Evolutionary conservation across 92 coral and sea anemone genomes (phyloP), one percentile per base, ranked within the genome.

Genomic region (Galaxea fascicularis): DNA sequence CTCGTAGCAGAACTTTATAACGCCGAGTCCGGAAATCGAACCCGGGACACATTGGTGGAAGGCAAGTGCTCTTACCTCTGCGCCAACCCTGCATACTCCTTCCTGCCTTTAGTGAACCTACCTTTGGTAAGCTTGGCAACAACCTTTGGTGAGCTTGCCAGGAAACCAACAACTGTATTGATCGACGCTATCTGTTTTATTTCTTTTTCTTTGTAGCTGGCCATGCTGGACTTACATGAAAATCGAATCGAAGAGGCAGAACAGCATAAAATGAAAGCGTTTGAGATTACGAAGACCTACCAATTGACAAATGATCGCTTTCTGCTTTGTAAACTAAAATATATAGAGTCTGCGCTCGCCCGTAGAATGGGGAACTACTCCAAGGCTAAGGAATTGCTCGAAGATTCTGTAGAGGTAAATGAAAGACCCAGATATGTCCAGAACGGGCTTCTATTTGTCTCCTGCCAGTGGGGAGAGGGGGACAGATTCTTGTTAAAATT

Each of bases 321-420:
- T 47, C 31, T 77, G 8, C 82, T 77, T 59, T 41, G 70, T 4
- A 77, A 77, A 26, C 41, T 77, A 39, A 77, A 60, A 28, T 77
- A 60, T 60, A 70, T 77, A 9, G 22, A 77, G 54, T 77, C 82
- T 13, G 82, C 82, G 0, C 22, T 77, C 10, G 71, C 71, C 24
- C 82, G 82, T 22, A 59, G 82, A 39, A 10, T 31, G 39, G 82
- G 82, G 4, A 17, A 77, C 56, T 77, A 77, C 59, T 67, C 27
- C 14, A 60, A 58, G 29, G 82, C 82, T 20, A 12, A 22, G 70
- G 82, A 77, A 26, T 41, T 39, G 39, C 82, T 77, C 14, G 71
- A 77, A 31, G 82, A 39, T 77, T 41, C 82, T n/a, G 57, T 77
- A 10, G 70, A 77, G 82, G 82, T 77, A 60, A 65, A 56, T 20